Evolutionary conservation across 2,113 vertebrate genomes (phyloP).

Genomic region (Gallinago jamesoni): DNA sequence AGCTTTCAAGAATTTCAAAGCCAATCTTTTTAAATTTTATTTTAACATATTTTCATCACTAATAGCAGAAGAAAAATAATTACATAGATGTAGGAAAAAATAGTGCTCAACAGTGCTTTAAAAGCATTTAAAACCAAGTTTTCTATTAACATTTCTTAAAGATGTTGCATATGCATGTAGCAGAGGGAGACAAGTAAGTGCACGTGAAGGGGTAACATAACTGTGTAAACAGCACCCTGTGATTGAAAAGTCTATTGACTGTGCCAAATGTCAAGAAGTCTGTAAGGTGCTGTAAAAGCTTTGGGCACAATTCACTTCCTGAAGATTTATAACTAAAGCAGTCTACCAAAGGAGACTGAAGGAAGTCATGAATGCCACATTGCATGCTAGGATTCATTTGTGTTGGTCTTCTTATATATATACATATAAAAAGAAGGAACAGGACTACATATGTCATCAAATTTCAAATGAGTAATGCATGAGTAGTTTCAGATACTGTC

Average conservation of each 20-base stretch:
- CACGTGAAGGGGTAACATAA: background rate
- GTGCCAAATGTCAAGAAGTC: background rate
- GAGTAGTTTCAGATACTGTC: background rate
- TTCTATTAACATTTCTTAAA: background rate
- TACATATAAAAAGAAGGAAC: background rate
- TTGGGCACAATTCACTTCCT: background rate
- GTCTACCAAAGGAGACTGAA: background rate
- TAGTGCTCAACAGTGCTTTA: background rate
- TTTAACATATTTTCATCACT: background rate
- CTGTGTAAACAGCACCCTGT: background rate
- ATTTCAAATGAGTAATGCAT: background rate
- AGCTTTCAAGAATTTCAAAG: conserved; percentile 4
- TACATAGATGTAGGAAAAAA: background rate
- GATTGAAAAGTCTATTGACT: background rate
- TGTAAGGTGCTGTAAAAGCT: background rate
- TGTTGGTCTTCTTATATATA: background rate
- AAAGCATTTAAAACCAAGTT: background rate
- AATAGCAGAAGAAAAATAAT: background rate
- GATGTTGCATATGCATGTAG: background rate
- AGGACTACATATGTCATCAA: background rate
- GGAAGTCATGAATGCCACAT: fast-evolving
- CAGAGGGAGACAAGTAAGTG: background rate
- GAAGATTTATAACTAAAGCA: background rate
- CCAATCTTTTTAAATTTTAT: background rate
- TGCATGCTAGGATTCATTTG: background rate